Base-by-base conservation (phyloP, 2,888 invertebrate species). In the Cylloceria caligata region DNA sequence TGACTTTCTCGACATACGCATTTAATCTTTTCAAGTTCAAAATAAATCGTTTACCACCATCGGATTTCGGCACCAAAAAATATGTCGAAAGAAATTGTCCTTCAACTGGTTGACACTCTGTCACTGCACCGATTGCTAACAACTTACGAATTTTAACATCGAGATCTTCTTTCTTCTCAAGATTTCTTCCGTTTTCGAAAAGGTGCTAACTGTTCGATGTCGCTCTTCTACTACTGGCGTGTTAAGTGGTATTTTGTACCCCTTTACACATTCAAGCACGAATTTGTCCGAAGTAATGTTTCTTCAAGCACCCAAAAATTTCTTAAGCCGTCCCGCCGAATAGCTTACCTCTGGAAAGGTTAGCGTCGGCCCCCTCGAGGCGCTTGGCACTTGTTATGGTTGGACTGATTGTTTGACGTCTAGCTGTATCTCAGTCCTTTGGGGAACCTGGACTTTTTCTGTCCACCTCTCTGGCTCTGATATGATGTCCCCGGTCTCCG, bases 1-100 rank as follows among this genome's bases (percentile, higher is more conserved):
- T 21, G 83, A 47, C n/a, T 6, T 83, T 65, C 11, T 27, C 16
- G 19, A 89, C 64, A 60, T 75, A 87, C 42, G 77, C 65, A 49
- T 88, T 87, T 7, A 88, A 57, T 6, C 47, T 27, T 81, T 87
- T 87, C 52, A 87, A 65, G 67, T 87, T 87, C 34, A 87, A 77
- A 69, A 88, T 87, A 57, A 88, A 83, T 4, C 87, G 77, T 42
- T 87, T 81, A 4, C 27, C 19, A n/a, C 78, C 78, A 34, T 84
- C 55, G 2, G 87, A 75, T 84, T 88, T 87, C 9, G 84, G 81
- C 1, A 78, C 62, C 30, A 87, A 45, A 69, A 86, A 87, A 27
- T 83, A 83, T 6, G 60, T 39, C 6, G 87, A 87, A 19, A 87
- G 19, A 57, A 85, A 86, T 74, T 88, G 86, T 16, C 68, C 77